Conservation (phyloP, 2,888 invertebrate species). For the Pomacea canaliculata region DNA sequence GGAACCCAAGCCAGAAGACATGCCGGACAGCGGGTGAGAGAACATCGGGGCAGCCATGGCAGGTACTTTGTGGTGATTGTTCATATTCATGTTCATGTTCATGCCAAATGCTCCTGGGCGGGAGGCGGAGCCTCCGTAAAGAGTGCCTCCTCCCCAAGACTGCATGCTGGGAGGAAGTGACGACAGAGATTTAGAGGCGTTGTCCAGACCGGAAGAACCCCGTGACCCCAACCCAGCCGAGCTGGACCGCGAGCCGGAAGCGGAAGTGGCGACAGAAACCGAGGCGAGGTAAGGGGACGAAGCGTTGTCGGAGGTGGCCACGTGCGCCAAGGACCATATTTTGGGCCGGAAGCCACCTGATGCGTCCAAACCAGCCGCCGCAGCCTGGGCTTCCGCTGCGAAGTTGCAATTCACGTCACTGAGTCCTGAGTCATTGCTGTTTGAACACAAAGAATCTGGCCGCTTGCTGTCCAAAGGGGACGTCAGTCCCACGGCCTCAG, state of each 20-base stretch:
- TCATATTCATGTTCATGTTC: not conserved
- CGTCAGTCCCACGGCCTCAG: conserved; percentile 6
- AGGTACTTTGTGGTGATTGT: conserved; percentile 12
- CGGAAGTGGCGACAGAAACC: conserved; percentile 16
- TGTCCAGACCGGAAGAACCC: not conserved
- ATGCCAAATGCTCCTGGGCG: conserved; percentile 11
- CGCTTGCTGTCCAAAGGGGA: conserved; percentile 39
- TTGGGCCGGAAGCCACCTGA: conserved; percentile 52
- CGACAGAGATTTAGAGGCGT: not conserved
- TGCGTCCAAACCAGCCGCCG: conserved; percentile 32
- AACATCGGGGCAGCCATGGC: conserved; percentile 14
- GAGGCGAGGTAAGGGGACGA: conserved; percentile 23
- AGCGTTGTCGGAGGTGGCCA: conserved; percentile 58
- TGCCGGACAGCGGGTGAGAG: conserved; percentile 23
- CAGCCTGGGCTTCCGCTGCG: conserved; percentile 31
- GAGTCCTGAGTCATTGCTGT: conserved; percentile 61
- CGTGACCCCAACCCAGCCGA: not conserved
- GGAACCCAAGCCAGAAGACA: conserved; percentile 11
- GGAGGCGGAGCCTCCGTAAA: conserved; percentile 8
- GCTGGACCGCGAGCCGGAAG: conserved; percentile 13
- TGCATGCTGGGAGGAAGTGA: conserved; percentile 17
- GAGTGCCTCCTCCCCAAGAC: conserved; percentile 16
- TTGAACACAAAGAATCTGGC: conserved; percentile 59
- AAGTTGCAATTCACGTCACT: conserved; percentile 58
- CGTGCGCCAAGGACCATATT: conserved; percentile 66